phyloP scores from a whole-genome alignment of 1,140 invertebrate genomes.

The Phortica variegata region DNA sequence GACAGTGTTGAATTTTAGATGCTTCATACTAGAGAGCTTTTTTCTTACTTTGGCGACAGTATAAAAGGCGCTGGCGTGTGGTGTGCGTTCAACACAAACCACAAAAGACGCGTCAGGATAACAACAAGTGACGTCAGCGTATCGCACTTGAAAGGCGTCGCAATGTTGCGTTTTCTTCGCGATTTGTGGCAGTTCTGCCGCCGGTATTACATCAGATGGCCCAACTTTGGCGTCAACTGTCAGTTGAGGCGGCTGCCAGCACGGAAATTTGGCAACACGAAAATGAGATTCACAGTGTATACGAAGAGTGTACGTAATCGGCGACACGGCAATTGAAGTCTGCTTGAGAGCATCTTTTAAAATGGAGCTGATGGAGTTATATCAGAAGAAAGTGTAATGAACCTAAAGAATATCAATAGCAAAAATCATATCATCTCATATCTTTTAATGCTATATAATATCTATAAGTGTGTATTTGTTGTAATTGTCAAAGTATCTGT shows the following conservation, averaged over 20 bases:
- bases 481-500: too few species aligned
- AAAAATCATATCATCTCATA: constrained; percentile 53
- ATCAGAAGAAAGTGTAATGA: constrained; percentile 6
- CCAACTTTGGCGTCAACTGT: background rate
- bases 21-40: constrained; percentile 23
- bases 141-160: too few species aligned
- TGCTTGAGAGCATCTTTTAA: constrained; percentile 29
- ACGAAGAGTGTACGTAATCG: too few species aligned
- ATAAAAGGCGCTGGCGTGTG: constrained; percentile 35
- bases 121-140: constrained; percentile 13
- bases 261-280: too few species aligned
- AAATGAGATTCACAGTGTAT: too few species aligned
- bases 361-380: background rate
- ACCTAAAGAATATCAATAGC: constrained; percentile 54
- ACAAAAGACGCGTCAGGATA: constrained; percentile 25
- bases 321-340: constrained; percentile 25
- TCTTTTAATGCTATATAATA: constrained; percentile 28
- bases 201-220: constrained; percentile 19
- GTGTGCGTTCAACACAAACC: constrained; percentile 48
- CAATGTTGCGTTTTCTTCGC: constrained; percentile 28
- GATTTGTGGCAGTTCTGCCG: constrained; percentile 42
- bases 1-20: constrained; percentile 24
- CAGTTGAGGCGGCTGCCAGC: constrained; percentile 16
- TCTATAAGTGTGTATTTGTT: too few species aligned
- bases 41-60: constrained; percentile 18